A percentile compares a stretch with the other conserved stretches of the same genome.
Evolutionary conservation across 2,888 invertebrate species (phyloP).

Genomic region (Brenthis daphne): DNA sequence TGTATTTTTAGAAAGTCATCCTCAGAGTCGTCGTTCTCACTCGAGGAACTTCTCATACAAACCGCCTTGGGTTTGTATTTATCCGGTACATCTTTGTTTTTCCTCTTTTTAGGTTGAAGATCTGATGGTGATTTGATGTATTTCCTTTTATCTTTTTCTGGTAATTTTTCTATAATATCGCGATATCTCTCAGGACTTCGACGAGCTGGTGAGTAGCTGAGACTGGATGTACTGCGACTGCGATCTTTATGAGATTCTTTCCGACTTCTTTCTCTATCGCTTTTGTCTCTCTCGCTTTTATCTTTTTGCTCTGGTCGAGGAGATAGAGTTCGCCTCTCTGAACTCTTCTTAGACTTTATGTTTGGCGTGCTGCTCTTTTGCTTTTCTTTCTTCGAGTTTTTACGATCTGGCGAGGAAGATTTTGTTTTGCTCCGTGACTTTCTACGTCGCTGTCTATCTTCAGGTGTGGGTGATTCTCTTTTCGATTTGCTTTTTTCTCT

Average conservation of each 20-base stretch:
- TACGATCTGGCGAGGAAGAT: slow-evolving; percentile 54
- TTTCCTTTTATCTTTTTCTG: slow-evolving; percentile 80
- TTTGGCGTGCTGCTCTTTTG: slow-evolving; percentile 52
- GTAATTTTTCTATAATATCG: slow-evolving; percentile 83
- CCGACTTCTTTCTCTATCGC: slow-evolving; percentile 48
- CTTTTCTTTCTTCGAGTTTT: slow-evolving; percentile 55
- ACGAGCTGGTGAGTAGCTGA: slow-evolving; percentile 87
- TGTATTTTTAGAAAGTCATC: slow-evolving; percentile 79
- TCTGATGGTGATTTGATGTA: slow-evolving; percentile 74
- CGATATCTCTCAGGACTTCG: slow-evolving; percentile 86
- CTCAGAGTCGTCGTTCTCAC: slow-evolving; percentile 82
- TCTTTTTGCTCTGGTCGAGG: slow-evolving; percentile 44
- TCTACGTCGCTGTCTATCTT: slow-evolving; percentile 43
- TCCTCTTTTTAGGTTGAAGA: slow-evolving; percentile 61
- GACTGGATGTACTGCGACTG: slow-evolving; percentile 78
- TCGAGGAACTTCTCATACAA: slow-evolving; percentile 82
- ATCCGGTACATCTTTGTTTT: slow-evolving; percentile 44
- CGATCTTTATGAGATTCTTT: slow-evolving; percentile 51
- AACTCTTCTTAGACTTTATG: slow-evolving; percentile 50
- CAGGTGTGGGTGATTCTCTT: slow-evolving; percentile 54
- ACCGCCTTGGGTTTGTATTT: slow-evolving; percentile 71
- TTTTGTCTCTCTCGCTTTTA: slow-evolving; percentile 43
- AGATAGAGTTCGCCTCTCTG: slow-evolving; percentile 50
- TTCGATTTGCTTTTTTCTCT: slow-evolving; percentile 50
- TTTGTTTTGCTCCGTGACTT: slow-evolving; percentile 53